Conservation (phyloP, 2,797 vertebrate genomes). For the Sebastes oblongus region DNA sequence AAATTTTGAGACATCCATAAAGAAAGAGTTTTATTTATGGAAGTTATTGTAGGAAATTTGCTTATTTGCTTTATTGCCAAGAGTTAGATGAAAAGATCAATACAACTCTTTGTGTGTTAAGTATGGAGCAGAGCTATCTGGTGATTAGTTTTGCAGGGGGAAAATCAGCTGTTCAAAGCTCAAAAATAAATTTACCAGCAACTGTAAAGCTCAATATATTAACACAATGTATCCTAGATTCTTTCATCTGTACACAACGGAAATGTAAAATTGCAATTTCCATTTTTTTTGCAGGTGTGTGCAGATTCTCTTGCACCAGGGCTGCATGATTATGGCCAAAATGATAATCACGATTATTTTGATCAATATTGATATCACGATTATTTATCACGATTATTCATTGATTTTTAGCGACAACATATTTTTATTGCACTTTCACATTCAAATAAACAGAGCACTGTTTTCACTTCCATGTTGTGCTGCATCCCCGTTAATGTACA, state of each 20-base stretch:
- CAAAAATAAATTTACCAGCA: not conserved
- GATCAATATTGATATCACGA: too few relatives aligned
- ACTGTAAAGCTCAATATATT: not conserved
- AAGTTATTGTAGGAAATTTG: not conserved
- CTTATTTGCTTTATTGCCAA: not conserved
- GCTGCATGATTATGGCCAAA: too few relatives aligned
- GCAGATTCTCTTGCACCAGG: too few relatives aligned
- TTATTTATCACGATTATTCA: too few relatives aligned
- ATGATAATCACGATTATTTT: too few relatives aligned
- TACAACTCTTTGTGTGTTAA: not conserved
- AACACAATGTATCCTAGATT: not conserved
- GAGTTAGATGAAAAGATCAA: not conserved
- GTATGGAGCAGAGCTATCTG: not conserved
- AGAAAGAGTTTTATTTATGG: not conserved
- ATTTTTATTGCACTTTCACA: too few relatives aligned
- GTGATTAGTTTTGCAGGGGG: not conserved
- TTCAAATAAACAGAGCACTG: too few relatives aligned
- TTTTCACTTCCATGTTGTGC: too few relatives aligned
- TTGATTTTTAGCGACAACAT: too few relatives aligned
- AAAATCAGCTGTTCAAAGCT: not conserved
- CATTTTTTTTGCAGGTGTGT: not conserved
- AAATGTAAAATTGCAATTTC: not conserved
- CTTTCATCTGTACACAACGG: not conserved
- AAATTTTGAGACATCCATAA: not conserved
- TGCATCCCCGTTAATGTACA: fast-evolving